These are phyloP conservation scores for Dermatophagoides farinae DNA, from an alignment of 1,140 invertebrate genomes.

Conservation along the genomic window DNA sequence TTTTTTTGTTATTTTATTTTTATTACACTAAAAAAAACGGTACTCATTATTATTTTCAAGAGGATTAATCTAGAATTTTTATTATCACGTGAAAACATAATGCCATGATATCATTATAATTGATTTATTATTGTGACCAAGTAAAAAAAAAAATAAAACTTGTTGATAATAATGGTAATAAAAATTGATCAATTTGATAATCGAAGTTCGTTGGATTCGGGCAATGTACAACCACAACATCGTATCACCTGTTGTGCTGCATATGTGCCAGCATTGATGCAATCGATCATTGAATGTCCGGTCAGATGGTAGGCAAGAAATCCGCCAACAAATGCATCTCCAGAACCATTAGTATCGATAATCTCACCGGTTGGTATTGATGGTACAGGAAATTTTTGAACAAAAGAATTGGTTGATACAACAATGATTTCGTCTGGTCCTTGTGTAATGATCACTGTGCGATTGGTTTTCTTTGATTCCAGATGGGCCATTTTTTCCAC, in stretches of 20 bases:
- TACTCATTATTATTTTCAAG: too few species aligned
- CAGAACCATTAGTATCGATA: constrained; percentile 93
- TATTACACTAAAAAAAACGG: too few species aligned
- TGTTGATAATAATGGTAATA: too few species aligned
- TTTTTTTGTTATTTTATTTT: too few species aligned
- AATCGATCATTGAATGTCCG: constrained; percentile 46
- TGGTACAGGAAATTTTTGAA: not conserved
- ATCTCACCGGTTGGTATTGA: constrained; percentile 34
- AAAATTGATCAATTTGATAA: not conserved
- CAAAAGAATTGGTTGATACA: constrained; percentile 21
- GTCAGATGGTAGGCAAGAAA: constrained; percentile 77
- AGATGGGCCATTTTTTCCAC: constrained; percentile 40
- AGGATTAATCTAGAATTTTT: too few species aligned
- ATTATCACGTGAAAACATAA: too few species aligned
- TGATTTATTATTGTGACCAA: not conserved
- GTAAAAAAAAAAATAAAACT: not conserved
- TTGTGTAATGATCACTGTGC: constrained; percentile 80
- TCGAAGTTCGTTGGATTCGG: not conserved
- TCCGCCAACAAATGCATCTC: constrained; percentile 93
- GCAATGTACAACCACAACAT: constrained; percentile 38
- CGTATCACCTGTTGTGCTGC: constrained; percentile 64
- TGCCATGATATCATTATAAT: too few species aligned
- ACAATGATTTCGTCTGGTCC: constrained; percentile 62
- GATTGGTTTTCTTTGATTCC: constrained; percentile 24
- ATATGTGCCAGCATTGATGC: constrained; percentile 70